phyloP scores from a whole-genome alignment of 2,113 vertebrate genomes.

The Paraplagusia blochii region DNA sequence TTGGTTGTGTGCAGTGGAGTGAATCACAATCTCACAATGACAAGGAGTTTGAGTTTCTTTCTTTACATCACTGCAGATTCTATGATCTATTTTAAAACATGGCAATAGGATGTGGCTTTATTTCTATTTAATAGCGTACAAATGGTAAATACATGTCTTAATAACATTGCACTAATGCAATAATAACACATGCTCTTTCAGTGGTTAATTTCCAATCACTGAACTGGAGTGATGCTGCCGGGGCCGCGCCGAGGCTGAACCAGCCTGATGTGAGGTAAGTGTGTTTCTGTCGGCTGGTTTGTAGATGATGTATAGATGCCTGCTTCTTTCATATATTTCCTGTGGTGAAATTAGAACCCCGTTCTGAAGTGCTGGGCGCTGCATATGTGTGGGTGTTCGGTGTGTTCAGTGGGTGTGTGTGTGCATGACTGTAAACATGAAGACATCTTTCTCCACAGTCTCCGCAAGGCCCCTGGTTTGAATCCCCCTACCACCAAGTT shows the following conservation, averaged over 20 bases:
- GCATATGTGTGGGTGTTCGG: constrained; percentile 7
- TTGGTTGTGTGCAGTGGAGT: no score
- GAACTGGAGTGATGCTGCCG: constrained; percentile 29
- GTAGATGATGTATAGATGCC: constrained; percentile 75
- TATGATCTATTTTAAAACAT: no score
- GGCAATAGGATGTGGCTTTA: no score
- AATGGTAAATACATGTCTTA: no score
- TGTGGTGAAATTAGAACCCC: constrained; percentile 68
- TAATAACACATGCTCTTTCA: background rate
- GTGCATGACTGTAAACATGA: constrained; percentile 73
- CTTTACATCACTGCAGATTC: no score
- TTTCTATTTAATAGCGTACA: no score
- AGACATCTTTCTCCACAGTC: constrained; percentile 71
- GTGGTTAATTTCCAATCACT: constrained; percentile 23
- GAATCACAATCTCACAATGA: no score
- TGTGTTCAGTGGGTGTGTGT: no score
- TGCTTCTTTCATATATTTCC: constrained; percentile 77
- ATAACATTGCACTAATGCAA: no score
- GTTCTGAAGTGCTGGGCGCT: constrained; percentile 47
- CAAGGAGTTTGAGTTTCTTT: no score
- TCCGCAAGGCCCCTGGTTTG: no score
- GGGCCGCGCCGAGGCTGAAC: constrained; percentile 21
- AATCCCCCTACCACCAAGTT: no score
- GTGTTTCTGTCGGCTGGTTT: constrained; percentile 54
- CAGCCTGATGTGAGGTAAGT: constrained; percentile 40